phyloP scores from a whole-genome alignment of 2,797 vertebrate species.

The Enteromius unitaeniatus region DNA sequence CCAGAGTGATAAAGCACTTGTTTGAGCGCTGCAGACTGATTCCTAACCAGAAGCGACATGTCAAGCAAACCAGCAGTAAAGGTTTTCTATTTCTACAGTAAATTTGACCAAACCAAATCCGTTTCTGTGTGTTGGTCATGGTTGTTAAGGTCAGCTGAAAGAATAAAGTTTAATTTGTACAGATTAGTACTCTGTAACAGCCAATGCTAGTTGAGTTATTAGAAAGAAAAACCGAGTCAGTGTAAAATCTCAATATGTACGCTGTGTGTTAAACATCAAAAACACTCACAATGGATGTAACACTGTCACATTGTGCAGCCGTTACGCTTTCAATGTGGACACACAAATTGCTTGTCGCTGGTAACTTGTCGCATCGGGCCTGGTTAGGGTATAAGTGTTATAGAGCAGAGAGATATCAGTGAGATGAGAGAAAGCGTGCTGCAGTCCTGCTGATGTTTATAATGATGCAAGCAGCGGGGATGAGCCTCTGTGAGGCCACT shows the following conservation, averaged over 20 bases:
- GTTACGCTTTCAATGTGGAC: neutral
- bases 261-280: neutral
- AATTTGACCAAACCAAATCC: neutral
- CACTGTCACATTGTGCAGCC: neutral
- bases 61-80: neutral
- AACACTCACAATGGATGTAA: neutral
- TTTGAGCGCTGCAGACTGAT: neutral
- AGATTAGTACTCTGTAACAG: neutral
- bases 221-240: neutral
- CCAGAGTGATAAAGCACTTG: neutral
- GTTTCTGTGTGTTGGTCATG: neutral
- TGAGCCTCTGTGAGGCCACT: slow-evolving; percentile 22
- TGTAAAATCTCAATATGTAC: neutral
- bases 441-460: slow-evolving; percentile 36
- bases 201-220: neutral
- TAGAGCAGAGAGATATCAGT: neutral
- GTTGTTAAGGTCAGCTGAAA: neutral
- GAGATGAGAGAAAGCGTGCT: neutral
- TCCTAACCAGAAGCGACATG: neutral
- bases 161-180: neutral
- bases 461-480: slow-evolving; percentile 38
- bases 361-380: slow-evolving; percentile 4
- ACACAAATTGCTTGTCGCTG: slow-evolving; percentile 15
- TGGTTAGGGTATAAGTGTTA: slow-evolving; percentile 3
- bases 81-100: neutral